These are phyloP conservation scores for Caenorhabditis sinica DNA, from an alignment of 2,888 invertebrate genomes.

Conservation along the genomic window DNA sequence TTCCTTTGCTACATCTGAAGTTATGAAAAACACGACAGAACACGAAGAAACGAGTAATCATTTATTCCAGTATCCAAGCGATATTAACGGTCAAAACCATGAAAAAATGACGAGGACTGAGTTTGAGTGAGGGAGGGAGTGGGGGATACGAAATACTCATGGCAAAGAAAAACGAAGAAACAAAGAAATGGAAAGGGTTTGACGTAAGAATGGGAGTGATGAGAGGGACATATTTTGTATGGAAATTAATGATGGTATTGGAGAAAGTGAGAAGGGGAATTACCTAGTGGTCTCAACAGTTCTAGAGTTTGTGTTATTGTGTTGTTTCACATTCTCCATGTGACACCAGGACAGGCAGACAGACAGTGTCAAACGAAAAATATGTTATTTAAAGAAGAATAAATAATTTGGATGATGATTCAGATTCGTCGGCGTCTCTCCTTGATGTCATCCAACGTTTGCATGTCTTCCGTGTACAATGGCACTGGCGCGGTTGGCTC, in stretches of 20 bases:
- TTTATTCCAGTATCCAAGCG: constrained; percentile 32
- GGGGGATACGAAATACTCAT: background rate
- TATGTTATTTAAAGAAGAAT: constrained; percentile 13
- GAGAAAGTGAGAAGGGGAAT: background rate
- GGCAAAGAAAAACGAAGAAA: background rate
- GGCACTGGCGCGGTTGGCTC: constrained; percentile 62
- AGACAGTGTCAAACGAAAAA: background rate
- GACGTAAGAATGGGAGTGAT: background rate
- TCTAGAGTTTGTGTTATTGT: background rate
- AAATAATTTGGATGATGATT: constrained; percentile 7
- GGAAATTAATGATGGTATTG: too few relatives aligned
- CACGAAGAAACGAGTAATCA: constrained; percentile 16
- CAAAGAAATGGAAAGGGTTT: background rate
- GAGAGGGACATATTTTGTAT: background rate
- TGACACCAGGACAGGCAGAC: background rate
- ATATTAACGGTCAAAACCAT: background rate
- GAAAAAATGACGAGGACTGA: background rate
- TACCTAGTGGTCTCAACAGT: background rate
- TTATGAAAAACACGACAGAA: constrained; percentile 18
- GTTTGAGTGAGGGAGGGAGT: background rate
- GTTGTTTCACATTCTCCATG: background rate
- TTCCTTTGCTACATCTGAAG: background rate
- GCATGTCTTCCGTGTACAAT: constrained; percentile 47
- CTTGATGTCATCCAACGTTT: constrained; percentile 47
- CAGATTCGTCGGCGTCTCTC: constrained; percentile 37